phyloP scores from a whole-genome alignment of 2,797 vertebrate genomes.

The Enteromius fasciolatus region DNA sequence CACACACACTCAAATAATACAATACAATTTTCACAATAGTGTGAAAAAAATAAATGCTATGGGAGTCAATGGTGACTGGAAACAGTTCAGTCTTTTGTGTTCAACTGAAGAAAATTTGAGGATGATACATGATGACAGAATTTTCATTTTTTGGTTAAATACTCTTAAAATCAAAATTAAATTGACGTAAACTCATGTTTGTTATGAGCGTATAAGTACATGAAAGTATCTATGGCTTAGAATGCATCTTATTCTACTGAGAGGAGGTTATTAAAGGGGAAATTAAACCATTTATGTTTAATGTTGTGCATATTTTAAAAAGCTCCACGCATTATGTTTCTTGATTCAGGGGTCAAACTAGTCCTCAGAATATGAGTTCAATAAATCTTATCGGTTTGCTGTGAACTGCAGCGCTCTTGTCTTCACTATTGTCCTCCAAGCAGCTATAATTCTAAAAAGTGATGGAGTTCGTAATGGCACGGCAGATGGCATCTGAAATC shows the following conservation, averaged over 20 bases:
- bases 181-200: background rate
- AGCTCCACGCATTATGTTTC: background rate
- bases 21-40: too few species aligned
- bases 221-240: background rate
- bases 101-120: background rate
- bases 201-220: background rate
- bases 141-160: background rate
- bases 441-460: constrained; percentile 37
- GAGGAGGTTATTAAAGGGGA: background rate
- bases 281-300: background rate
- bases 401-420: constrained; percentile 17
- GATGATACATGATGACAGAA: background rate
- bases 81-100: background rate
- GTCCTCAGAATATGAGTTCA: constrained; percentile 21
- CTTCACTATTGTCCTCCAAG: constrained; percentile 28
- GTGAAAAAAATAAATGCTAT: background rate
- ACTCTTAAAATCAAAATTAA: background rate
- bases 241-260: background rate
- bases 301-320: background rate
- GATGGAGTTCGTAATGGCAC: constrained; percentile 10
- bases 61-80: background rate
- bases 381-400: constrained; percentile 47
- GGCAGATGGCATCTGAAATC: constrained; percentile 33
- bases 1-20: too few species aligned
- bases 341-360: constrained; percentile 29